A percentile compares a stretch with the other conserved stretches of the same genome.
Conservation (phyloP, 23 tunicate species). For the Styela clava region DNA sequence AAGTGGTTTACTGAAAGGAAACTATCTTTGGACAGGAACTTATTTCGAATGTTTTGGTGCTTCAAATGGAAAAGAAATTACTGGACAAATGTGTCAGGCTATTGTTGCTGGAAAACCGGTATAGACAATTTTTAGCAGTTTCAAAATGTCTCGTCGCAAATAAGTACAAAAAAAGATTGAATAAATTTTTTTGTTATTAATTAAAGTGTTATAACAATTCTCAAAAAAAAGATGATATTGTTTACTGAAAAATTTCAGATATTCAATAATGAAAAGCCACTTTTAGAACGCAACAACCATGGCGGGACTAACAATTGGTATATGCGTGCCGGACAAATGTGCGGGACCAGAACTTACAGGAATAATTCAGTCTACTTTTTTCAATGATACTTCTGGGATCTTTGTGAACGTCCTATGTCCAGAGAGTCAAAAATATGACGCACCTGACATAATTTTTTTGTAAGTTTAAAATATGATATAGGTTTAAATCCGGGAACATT, state of each 20-base stretch:
- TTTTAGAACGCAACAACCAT: not conserved
- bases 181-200: too few species aligned
- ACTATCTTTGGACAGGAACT: slow-evolving; percentile 10
- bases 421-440: not conserved
- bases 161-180: too few species aligned
- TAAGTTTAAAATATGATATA: not conserved
- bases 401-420: not conserved
- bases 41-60: slow-evolving; percentile 15
- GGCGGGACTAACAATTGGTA: not conserved
- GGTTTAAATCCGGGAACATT: too few species aligned
- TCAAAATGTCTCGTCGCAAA: too few species aligned
- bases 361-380: not conserved
- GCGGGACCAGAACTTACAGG: not conserved
- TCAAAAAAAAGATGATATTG: too few species aligned
- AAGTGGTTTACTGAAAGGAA: slow-evolving; percentile 28
- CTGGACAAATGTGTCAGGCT: not conserved
- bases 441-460: not conserved
- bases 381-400: not conserved
- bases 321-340: not conserved
- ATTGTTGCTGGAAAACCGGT: not conserved
- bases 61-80: not conserved
- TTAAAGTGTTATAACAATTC: too few species aligned
- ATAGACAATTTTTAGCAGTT: too few species aligned
- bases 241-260: too few species aligned
- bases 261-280: too few species aligned